Conservation (phyloP, 2,797 vertebrate species). For the Pterois miles region DNA sequence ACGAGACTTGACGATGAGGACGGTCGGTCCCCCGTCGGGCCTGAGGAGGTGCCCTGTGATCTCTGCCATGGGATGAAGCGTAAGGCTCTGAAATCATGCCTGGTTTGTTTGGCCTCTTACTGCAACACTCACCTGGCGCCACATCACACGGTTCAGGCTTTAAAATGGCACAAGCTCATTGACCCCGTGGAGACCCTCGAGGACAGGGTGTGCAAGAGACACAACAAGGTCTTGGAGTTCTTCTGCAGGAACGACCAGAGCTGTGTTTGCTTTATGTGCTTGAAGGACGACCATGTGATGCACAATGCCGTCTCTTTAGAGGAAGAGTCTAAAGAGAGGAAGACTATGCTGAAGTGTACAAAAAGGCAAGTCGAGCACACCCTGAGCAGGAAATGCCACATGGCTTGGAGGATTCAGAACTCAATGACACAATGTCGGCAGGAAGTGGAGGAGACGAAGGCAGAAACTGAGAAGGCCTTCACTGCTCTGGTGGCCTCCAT, state of each 20-base stretch:
- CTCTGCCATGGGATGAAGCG: not conserved
- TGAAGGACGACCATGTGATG: not conserved
- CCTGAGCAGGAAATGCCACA: not conserved
- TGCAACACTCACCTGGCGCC: conserved; percentile 22
- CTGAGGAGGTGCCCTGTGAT: conserved; percentile 2
- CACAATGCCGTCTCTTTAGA: conserved; percentile 1
- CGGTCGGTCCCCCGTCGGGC: fast-evolving
- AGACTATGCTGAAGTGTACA: not conserved
- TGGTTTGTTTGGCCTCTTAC: conserved; percentile 30
- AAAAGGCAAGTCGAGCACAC: not conserved
- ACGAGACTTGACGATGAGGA: not conserved
- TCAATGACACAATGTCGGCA: not conserved
- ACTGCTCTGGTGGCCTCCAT: not conserved
- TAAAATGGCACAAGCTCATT: conserved; percentile 27
- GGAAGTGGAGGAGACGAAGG: not conserved
- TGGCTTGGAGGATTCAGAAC: not conserved
- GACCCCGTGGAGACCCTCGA: not conserved
- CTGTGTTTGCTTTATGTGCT: not conserved
- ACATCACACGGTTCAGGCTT: not conserved
- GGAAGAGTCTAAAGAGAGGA: conserved; percentile 2
- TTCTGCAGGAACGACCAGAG: conserved; percentile 18
- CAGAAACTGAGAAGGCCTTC: not conserved
- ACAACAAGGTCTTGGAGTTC: conserved; percentile 9
- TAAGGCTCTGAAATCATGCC: conserved; percentile 27
- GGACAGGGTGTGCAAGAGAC: conserved; percentile 14